Evolutionary conservation across 2,888 invertebrate genomes (phyloP).

Genomic region (Melanostoma mellinum): DNA sequence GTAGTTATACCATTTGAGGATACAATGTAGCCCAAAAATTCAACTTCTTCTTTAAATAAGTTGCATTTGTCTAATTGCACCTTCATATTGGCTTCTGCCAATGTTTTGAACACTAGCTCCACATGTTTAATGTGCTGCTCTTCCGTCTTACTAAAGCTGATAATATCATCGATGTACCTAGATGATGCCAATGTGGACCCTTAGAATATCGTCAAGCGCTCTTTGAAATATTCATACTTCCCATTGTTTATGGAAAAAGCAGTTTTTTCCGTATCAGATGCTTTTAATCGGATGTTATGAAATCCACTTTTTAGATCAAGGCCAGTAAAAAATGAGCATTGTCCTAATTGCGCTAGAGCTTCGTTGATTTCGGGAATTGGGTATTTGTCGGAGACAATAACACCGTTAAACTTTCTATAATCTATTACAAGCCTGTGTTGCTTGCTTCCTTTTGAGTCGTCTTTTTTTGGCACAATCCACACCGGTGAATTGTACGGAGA

Average conservation of each 20-base stretch:
- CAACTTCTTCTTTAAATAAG: slow-evolving; percentile 26
- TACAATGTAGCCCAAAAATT: slow-evolving; percentile 28
- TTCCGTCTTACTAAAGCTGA: slow-evolving; percentile 47
- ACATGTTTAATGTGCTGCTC: slow-evolving; percentile 49
- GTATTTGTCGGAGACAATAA: slow-evolving; percentile 47
- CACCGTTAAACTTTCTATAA: slow-evolving; percentile 48
- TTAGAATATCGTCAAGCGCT: too few species aligned
- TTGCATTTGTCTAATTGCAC: slow-evolving; percentile 46
- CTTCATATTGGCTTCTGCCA: slow-evolving; percentile 32
- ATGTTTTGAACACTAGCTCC: slow-evolving; percentile 41
- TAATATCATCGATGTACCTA: slow-evolving; percentile 57
- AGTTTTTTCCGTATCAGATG: slow-evolving; percentile 41
- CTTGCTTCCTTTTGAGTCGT: slow-evolving; percentile 39
- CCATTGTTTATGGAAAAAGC: slow-evolving; percentile 49
- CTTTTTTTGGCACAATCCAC: slow-evolving; percentile 44
- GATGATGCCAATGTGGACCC: too few species aligned
- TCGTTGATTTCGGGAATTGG: slow-evolving; percentile 53
- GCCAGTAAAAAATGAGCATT: slow-evolving; percentile 13
- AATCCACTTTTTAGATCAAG: slow-evolving; percentile 44
- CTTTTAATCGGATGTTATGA: slow-evolving; percentile 49
- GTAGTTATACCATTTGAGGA: too few species aligned
- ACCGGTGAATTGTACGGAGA: slow-evolving; percentile 33
- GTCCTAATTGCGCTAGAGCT: slow-evolving; percentile 13
- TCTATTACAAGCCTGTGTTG: slow-evolving; percentile 52
- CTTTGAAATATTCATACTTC: slow-evolving; percentile 22